These are phyloP conservation scores for Thryonomys swinderianus DNA, from an alignment of 2,113 vertebrate species.

Conservation along the genomic window DNA sequence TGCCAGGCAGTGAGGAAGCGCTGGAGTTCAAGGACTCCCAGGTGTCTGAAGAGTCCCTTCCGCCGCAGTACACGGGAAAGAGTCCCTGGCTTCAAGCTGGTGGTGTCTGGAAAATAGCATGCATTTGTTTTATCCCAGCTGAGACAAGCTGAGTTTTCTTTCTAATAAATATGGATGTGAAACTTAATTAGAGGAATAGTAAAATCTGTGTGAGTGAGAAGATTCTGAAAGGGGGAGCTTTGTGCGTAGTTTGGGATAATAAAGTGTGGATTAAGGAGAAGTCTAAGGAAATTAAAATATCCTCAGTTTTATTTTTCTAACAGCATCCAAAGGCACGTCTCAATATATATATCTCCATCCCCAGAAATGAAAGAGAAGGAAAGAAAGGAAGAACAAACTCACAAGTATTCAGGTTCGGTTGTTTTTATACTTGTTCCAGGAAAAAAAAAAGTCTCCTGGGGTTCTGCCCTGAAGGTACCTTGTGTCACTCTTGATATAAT, in stretches of 20 bases:
- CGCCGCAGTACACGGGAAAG: neutral
- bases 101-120: neutral
- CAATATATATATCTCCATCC: neutral
- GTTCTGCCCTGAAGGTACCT: neutral
- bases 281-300: neutral
- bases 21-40: neutral
- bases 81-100: neutral
- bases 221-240: neutral
- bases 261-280: slow-evolving; percentile 19
- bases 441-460: neutral
- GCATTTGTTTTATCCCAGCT: slow-evolving; percentile 30
- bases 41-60: neutral
- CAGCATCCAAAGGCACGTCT: neutral
- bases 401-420: neutral
- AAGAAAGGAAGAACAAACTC: neutral
- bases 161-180: slow-evolving; percentile 39
- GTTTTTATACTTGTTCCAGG: neutral
- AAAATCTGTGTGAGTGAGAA: slow-evolving; percentile 50
- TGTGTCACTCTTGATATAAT: neutral
- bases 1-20: neutral
- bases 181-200: slow-evolving; percentile 49
- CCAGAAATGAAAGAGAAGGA: neutral
- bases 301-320: slow-evolving; percentile 13
- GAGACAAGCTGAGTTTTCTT: slow-evolving; percentile 24
- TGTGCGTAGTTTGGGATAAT: neutral